Base-by-base conservation (phyloP, 2,888 invertebrate genomes). In the Acanthosoma haemorrhoidale region DNA sequence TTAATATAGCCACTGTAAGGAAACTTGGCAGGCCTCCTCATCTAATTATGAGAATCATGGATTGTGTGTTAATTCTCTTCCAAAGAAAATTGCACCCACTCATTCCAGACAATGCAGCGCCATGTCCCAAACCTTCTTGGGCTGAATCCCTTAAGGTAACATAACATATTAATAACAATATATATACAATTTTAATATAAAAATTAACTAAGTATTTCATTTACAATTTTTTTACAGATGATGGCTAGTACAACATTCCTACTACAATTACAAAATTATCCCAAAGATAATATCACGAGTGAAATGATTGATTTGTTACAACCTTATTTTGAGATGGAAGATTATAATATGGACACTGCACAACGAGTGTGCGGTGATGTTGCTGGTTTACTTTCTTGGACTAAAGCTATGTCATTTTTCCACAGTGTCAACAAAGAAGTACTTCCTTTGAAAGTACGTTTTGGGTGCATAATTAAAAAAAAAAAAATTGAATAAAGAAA, bases 1-100 rank as follows among this genome's bases (percentile, higher is more conserved):
- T 36, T 31, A 21, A 16, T 75, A 79, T 81, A 79, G 90, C 95
- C 2, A 94, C 94, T 61, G 96, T 97, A 1, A 84, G 96, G 75
- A 97, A 97, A 80, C 81, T 97, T 68, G 96, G 95, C 8, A 85
- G 96, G 73, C 97, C 97, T 0, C 97, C 97, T 0, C 96, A 96
- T 82, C 83, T 97, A 9, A 97, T 97, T 77, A 92, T 97, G 96
- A 85, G 96, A 73, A 97, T 97, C 76, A 97, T 97, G 97, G 97
- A 97, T 80, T 94, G 94, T 79, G 96, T 96, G 0, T 79, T 96
- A 76, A 90, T 97, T 76, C 82, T 97, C 25, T 97, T 97, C 79
- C 95, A 96, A 83, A 86, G 94, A 73, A 90, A 89, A 80, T 79
- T 96, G 58, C 93, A 95, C 79, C 86, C 92, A 0, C 86, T 92